These are phyloP conservation scores for Dolichopus griseipennis DNA, from an alignment of 2,888 invertebrate genomes.

Conservation along the genomic window DNA sequence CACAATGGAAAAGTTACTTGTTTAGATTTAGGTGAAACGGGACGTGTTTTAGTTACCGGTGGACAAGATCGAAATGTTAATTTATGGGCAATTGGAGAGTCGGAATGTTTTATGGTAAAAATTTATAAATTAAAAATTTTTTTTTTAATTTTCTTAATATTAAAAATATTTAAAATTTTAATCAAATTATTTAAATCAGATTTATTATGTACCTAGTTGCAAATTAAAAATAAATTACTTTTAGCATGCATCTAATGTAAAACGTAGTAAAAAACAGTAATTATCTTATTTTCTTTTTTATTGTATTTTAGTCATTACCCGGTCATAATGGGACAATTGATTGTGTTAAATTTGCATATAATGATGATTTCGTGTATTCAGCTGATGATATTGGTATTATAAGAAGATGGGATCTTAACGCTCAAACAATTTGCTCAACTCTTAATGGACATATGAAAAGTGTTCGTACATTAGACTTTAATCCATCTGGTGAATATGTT, in stretches of 20 bases:
- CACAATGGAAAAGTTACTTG: conserved; percentile 42
- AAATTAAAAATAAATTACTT: background rate
- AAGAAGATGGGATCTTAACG: conserved; percentile 94
- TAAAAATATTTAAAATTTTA: too few species aligned
- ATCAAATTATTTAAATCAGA: too few species aligned
- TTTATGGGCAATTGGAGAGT: conserved; percentile 91
- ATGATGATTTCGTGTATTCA: conserved; percentile 90
- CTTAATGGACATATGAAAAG: conserved; percentile 61
- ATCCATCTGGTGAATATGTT: conserved; percentile 90
- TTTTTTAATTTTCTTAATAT: too few species aligned
- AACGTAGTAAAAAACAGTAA: background rate
- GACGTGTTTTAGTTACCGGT: conserved; percentile 51
- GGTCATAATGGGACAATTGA: conserved; percentile 92
- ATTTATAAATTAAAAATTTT: too few species aligned
- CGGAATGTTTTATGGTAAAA: conserved; percentile 86
- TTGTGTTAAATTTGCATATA: conserved; percentile 88
- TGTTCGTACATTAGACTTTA: conserved; percentile 87
- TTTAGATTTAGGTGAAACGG: conserved; percentile 43
- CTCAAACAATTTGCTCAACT: conserved; percentile 45
- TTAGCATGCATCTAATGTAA: background rate
- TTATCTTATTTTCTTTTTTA: background rate
- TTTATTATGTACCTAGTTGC: too few species aligned
- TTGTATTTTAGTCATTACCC: conserved; percentile 62
- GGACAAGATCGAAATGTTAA: conserved; percentile 97
- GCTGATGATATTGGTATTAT: conserved; percentile 89